A percentile compares a stretch with the other conserved stretches of the same genome.
phyloP scores from a whole-genome alignment of 2,797 vertebrate genomes.

The Rhynchotus rufescens region DNA sequence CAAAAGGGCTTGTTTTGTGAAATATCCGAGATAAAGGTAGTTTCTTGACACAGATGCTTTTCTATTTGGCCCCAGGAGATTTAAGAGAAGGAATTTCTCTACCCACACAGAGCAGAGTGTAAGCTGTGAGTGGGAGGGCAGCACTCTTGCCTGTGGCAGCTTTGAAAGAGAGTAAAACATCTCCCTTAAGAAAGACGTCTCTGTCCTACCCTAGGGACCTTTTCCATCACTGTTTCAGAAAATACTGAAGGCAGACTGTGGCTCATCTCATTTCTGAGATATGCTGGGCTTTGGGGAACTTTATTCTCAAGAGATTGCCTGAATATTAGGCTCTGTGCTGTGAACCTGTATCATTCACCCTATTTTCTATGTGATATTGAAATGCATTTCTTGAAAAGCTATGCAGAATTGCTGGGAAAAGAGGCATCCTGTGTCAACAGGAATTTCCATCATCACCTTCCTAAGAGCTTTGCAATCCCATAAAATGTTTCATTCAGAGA shows the following conservation, averaged over 20 bases:
- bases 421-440: background rate
- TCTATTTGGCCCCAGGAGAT: background rate
- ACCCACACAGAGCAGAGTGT: background rate
- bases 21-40: background rate
- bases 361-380: background rate
- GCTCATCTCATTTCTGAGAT: background rate
- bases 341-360: background rate
- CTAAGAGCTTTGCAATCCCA: background rate
- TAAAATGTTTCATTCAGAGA: background rate
- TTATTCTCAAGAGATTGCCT: background rate
- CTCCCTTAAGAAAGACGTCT: background rate
- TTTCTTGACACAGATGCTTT: background rate
- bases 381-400: background rate
- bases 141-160: background rate
- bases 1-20: background rate
- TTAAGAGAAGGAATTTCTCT: slow-evolving; percentile 1
- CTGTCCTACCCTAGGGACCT: fast-evolving
- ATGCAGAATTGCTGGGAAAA: background rate
- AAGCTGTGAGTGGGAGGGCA: background rate
- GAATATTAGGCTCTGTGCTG: background rate
- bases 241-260: background rate
- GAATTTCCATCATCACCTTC: background rate
- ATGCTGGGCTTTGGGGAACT: background rate
- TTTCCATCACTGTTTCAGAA: background rate
- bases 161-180: background rate